Conservation (phyloP, 2,797 vertebrate genomes). For the Oceanodroma leucorhoa region DNA sequence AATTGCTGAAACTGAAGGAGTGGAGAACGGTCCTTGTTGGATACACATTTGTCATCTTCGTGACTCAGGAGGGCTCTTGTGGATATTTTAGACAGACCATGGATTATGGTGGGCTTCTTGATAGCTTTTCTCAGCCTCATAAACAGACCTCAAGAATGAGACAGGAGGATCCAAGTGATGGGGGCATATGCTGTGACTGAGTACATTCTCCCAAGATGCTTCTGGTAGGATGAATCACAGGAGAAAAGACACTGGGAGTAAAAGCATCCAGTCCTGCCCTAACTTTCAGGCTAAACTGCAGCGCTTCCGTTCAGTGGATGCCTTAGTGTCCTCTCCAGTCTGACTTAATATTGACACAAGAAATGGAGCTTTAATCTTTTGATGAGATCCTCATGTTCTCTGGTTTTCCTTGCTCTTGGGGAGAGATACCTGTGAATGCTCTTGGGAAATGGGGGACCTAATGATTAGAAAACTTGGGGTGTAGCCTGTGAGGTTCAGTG, state of each 20-base stretch:
- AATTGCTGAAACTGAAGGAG: slow-evolving; percentile 48
- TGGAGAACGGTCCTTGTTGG: not conserved
- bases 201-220: not conserved
- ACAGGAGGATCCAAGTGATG: not conserved
- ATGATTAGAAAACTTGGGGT: not conserved
- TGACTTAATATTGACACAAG: not conserved
- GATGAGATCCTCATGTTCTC: not conserved
- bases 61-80: slow-evolving; percentile 45
- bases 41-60: slow-evolving; percentile 45
- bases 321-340: not conserved
- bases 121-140: slow-evolving; percentile 55
- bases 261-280: not conserved
- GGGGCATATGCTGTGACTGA: not conserved
- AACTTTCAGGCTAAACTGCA: not conserved
- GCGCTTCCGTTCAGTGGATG: not conserved
- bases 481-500: not conserved
- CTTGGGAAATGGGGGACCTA: not conserved
- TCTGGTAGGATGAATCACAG: not conserved
- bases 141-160: slow-evolving; percentile 7
- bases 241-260: not conserved
- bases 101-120: slow-evolving; percentile 36
- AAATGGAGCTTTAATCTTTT: not conserved
- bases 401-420: not conserved
- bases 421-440: not conserved
- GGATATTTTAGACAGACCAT: slow-evolving; percentile 1